phyloP scores from a whole-genome alignment of 2,797 vertebrate species.

The Phataginus tetradactyla region DNA sequence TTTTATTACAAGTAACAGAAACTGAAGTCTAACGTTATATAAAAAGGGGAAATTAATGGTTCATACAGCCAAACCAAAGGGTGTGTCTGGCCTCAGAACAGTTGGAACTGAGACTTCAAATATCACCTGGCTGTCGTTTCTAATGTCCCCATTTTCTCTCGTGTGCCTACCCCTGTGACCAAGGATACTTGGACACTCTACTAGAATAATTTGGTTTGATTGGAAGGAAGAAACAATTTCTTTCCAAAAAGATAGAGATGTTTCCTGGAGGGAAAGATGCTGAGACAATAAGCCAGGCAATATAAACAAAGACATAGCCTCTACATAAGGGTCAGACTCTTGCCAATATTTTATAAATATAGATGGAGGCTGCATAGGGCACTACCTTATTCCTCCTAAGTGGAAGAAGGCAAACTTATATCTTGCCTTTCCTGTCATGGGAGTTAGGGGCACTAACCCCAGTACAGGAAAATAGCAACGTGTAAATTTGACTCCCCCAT shows the following conservation, averaged over 20 bases:
- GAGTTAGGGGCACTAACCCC: no score
- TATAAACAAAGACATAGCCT: conserved; percentile 7
- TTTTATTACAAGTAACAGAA: not conserved
- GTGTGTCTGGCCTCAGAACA: not conserved
- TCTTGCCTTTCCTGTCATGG: not conserved
- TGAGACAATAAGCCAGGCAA: not conserved
- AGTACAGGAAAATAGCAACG: no score
- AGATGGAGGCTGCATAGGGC: not conserved
- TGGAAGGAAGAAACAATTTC: conserved; percentile 19
- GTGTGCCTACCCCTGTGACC: not conserved
- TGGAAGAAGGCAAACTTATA: not conserved
- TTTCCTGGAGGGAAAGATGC: not conserved
- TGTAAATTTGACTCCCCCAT: no score
- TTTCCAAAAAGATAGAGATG: not conserved
- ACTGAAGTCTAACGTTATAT: not conserved
- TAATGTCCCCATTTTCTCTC: not conserved
- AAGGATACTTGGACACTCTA: not conserved
- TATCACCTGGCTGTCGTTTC: not conserved
- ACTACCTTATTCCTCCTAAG: not conserved
- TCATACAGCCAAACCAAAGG: not conserved
- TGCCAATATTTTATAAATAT: conserved; percentile 16
- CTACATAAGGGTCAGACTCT: conserved; percentile 12
- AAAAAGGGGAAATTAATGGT: not conserved
- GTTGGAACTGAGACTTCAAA: not conserved
- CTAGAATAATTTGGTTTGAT: not conserved